These are phyloP conservation scores for Musca domestica DNA, from an alignment of 1,140 invertebrate genomes.

Conservation along the genomic window DNA sequence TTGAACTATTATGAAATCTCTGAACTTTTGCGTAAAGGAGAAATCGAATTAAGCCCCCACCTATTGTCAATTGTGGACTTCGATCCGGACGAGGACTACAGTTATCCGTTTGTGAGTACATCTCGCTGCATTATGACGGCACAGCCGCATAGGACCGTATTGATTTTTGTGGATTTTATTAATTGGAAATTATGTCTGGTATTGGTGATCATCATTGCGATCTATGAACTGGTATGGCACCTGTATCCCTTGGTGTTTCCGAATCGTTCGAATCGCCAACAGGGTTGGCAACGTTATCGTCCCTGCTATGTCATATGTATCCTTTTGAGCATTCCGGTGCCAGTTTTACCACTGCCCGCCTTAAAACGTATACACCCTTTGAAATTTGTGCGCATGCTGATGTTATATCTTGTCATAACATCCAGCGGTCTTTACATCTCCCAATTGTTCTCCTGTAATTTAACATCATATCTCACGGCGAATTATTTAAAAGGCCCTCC, in stretches of 20 bases:
- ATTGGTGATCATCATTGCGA: neutral
- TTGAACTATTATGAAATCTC: neutral
- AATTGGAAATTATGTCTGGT: neutral
- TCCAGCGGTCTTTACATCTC: no score
- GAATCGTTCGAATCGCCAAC: no score
- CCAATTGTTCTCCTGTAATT: no score
- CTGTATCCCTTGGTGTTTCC: no score
- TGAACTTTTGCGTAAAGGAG: neutral
- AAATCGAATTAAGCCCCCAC: neutral
- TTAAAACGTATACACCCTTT: no score
- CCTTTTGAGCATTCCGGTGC: neutral
- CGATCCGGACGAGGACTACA: neutral
- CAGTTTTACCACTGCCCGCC: neutral
- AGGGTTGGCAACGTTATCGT: neutral
- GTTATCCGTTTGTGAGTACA: neutral
- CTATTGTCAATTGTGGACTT: neutral
- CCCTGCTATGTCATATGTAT: neutral
- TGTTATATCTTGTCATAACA: no score
- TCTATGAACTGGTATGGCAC: neutral
- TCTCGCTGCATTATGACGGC: neutral
- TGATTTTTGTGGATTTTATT: neutral
- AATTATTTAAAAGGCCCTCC: no score
- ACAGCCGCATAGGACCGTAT: no score
- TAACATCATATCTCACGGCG: no score
- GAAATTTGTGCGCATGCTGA: no score